Percentiles rank a stretch among this genome's conserved stretches.
Conservation (phyloP, 2,797 vertebrate species). For the Clamator glandarius region DNA sequence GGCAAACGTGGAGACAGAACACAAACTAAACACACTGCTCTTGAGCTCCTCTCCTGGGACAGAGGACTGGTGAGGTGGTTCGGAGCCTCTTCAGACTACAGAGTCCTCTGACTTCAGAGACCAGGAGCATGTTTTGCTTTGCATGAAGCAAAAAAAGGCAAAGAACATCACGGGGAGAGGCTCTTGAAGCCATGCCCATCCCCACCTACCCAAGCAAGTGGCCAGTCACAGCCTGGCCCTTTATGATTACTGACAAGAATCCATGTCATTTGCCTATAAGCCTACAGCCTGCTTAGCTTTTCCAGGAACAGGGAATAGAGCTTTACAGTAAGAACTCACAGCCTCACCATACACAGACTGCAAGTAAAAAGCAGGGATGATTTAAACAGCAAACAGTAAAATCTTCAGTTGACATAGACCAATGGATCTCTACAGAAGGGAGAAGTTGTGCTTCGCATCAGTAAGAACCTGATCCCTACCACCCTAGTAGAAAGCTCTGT, state of each 20-base stretch:
- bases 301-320: conserved; percentile 26
- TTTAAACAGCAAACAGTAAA: conserved; percentile 24
- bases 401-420: neutral
- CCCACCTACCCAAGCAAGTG: neutral
- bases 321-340: conserved; percentile 19
- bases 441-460: neutral
- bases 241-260: conserved; percentile 30
- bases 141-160: neutral
- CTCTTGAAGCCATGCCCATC: neutral
- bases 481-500: neutral
- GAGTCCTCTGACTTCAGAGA: neutral
- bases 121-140: neutral
- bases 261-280: conserved; percentile 2
- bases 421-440: neutral
- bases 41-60: neutral
- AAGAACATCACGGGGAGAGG: neutral
- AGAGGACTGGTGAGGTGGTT: neutral
- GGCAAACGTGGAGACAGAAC: neutral
- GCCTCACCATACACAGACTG: conserved; percentile 7
- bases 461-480: neutral
- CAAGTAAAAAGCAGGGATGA: neutral
- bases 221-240: conserved; percentile 34
- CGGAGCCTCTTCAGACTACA: neutral
- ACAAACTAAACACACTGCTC: neutral
- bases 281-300: conserved; percentile 44